Percentiles rank a stretch among this genome's conserved stretches.
Conservation (phyloP, 2,888 invertebrate species). For the Meandrusa payeni region DNA sequence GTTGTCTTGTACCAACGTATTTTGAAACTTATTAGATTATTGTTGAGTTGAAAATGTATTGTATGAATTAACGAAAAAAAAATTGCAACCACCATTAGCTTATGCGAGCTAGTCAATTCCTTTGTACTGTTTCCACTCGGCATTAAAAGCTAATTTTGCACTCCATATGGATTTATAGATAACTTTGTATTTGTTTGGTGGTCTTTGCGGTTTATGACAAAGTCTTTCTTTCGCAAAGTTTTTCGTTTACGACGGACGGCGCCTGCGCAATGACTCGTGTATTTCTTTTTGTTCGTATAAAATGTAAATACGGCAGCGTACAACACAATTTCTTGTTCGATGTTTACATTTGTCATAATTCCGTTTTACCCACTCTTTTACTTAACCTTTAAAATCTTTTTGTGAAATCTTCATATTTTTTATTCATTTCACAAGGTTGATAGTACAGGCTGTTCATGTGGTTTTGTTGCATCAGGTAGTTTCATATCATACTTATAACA, state of each 20-base stretch:
- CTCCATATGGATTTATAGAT: not conserved
- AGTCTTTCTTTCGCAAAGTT: slow-evolving; percentile 29
- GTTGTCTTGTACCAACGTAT: not conserved
- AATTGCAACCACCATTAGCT: not conserved
- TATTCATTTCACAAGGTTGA: no score
- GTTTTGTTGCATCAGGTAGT: no score
- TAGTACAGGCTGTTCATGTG: no score
- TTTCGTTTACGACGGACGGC: slow-evolving; percentile 32
- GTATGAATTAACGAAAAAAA: not conserved
- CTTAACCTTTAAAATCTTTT: no score
- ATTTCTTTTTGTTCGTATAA: slow-evolving; percentile 27
- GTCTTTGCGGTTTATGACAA: slow-evolving; percentile 37
- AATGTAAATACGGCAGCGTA: slow-evolving; percentile 26
- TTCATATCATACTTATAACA: no score
- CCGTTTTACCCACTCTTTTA: no score
- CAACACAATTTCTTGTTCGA: slow-evolving; percentile 5
- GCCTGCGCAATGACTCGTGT: slow-evolving; percentile 39
- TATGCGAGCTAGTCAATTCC: not conserved
- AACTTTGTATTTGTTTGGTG: not conserved
- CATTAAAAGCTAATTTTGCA: not conserved
- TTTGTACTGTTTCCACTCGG: not conserved
- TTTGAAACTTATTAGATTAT: not conserved
- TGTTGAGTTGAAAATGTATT: slow-evolving; percentile 3
- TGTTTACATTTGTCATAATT: not conserved
- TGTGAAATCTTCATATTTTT: no score